A percentile compares a stretch with the other conserved stretches of the same genome.
Conservation (phyloP, 2,113 vertebrate genomes). For the Struthio camelus region DNA sequence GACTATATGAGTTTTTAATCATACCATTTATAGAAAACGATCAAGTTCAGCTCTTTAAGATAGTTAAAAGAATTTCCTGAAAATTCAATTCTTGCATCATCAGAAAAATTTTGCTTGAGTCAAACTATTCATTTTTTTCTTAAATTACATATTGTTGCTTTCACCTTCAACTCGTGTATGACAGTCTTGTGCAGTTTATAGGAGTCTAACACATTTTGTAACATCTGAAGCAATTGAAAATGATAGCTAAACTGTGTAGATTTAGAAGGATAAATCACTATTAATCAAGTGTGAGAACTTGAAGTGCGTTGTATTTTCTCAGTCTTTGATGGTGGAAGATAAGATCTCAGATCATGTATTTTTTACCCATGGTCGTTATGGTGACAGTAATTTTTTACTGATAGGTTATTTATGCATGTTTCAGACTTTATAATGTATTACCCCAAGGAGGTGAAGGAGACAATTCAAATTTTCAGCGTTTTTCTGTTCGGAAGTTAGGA, state of each 20-base stretch:
- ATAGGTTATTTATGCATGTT: neutral
- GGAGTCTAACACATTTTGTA: neutral
- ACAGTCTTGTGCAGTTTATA: neutral
- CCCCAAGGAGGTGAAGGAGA: neutral
- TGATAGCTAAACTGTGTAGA: neutral
- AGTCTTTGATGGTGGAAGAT: neutral
- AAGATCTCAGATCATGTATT: neutral
- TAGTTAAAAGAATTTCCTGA: neutral
- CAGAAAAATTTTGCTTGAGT: neutral
- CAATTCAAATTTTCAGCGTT: neutral
- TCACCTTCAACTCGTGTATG: neutral
- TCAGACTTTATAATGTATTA: neutral
- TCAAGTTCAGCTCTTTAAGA: neutral
- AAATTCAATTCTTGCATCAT: neutral
- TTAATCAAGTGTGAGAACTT: neutral
- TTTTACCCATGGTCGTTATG: neutral
- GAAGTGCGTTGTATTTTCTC: neutral
- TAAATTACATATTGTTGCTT: neutral
- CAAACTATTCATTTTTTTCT: neutral
- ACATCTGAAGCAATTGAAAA: fast-evolving
- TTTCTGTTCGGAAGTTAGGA: neutral
- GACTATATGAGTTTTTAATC: neutral
- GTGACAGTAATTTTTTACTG: neutral
- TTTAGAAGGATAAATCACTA: neutral
- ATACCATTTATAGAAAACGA: neutral